Conservation (phyloP, 2,113 vertebrate genomes). For the Dermatemys mawii region DNA sequence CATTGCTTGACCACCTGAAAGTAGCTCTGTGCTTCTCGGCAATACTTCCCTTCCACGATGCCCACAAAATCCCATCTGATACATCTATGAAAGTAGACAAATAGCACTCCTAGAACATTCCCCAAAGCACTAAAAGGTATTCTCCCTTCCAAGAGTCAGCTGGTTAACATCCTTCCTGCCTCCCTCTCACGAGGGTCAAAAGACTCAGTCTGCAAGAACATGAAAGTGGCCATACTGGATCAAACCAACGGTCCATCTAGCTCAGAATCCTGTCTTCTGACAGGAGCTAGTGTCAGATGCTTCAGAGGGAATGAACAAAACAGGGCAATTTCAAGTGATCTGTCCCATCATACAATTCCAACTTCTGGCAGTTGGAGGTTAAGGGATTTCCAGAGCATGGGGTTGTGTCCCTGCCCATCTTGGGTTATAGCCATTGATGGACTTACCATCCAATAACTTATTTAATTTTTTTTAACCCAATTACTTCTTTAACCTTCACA, state of each 20-base stretch:
- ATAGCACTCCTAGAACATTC: neutral
- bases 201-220: neutral
- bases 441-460: neutral
- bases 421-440: neutral
- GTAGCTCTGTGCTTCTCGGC: neutral
- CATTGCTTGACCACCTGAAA: neutral
- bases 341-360: neutral
- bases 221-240: too few relatives aligned
- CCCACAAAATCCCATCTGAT: neutral
- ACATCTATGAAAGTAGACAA: neutral
- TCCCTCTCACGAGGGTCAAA: neutral
- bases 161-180: neutral
- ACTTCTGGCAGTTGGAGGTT: neutral
- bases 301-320: neutral
- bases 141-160: neutral
- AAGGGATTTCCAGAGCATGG: neutral
- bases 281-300: neutral
- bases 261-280: neutral
- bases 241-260: neutral
- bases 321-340: neutral
- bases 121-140: neutral
- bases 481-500: neutral
- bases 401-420: neutral
- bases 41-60: neutral
- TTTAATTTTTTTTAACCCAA: neutral